Evolutionary conservation across 2,797 vertebrate species (phyloP), one percentile per base, ranked within the genome.

Genomic region (Chrysocyon brachyurus): DNA sequence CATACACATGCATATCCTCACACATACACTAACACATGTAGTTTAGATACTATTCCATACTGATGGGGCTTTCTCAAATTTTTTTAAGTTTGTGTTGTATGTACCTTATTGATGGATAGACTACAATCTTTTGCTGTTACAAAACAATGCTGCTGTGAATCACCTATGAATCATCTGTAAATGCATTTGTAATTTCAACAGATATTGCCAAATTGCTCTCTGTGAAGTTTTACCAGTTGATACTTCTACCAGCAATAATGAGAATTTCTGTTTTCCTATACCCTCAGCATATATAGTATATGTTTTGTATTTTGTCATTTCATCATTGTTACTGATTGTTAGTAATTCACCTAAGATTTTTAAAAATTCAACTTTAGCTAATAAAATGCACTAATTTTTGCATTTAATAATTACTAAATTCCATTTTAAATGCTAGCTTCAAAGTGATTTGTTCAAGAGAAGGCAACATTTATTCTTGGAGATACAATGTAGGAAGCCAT

Each of bases 261-360:
- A 88, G 16, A 75, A 61, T 63, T 12, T 75, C 72, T 95, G 5
- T 88, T 91, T 90, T 68, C n/a, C n/a, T 66, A 82, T 21, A 33
- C 14, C 46, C 33, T 64, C 46, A 93, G n/a, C 59, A 46, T 70
- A 52, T 12, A 52, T 12, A 33, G 26, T 78, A 5, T 54, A 5
- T 91, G 87, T n/a, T 87, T 96, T 83, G 57, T 63, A n/a, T 93
- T 87, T 95, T 91, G 40, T 36, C 33, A 82, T 57, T 46, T 17
- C 12, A 64, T 93, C 52, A 54, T 54, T 78, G 54, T 81, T 68
- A 90, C 22, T 89, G 73, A 57, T 82, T n/a, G 10, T 87, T 95
- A 78, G 36, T 59, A 72, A 73, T 61, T 9, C n/a, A 66, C 3
- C 52, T 66, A 73, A 64, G 61, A 72, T 83, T 28, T 64, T 26